These are phyloP conservation scores for Pangasius larnaudii DNA, from an alignment of 2,797 vertebrate genomes.

Conservation along the genomic window DNA sequence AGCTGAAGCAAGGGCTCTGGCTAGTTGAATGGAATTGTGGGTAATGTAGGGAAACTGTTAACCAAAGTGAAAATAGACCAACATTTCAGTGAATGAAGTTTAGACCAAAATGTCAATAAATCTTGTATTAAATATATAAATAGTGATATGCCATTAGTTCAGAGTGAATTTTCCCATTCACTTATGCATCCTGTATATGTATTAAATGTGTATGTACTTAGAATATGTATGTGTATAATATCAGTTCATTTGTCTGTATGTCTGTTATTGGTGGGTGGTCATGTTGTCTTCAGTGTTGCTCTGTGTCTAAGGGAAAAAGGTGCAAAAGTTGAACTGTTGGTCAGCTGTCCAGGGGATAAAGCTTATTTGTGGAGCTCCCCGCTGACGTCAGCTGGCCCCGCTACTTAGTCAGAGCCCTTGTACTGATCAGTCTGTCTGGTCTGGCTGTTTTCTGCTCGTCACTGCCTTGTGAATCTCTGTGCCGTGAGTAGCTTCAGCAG, in stretches of 20 bases:
- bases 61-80: not conserved
- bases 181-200: not conserved
- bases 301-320: not conserved
- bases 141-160: not conserved
- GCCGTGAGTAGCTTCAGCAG: not conserved
- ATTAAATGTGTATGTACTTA: not conserved
- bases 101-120: not conserved
- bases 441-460: constrained; percentile 35
- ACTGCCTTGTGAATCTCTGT: constrained; percentile 34
- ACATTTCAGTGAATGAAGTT: not conserved
- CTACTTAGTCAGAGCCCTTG: constrained; percentile 51
- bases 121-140: not conserved
- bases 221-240: not conserved
- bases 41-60: not conserved
- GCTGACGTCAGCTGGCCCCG: constrained; percentile 58
- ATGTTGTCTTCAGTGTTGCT: not conserved
- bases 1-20: not conserved
- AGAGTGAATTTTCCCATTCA: not conserved
- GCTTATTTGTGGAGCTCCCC: constrained; percentile 56
- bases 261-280: not conserved
- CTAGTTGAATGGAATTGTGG: not conserved
- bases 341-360: constrained; percentile 55
- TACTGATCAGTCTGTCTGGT: constrained; percentile 45
- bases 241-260: not conserved
- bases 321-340: not conserved